These are phyloP conservation scores for Mormyrus lacerda DNA, from an alignment of 2,113 vertebrate species.

Conservation along the genomic window DNA sequence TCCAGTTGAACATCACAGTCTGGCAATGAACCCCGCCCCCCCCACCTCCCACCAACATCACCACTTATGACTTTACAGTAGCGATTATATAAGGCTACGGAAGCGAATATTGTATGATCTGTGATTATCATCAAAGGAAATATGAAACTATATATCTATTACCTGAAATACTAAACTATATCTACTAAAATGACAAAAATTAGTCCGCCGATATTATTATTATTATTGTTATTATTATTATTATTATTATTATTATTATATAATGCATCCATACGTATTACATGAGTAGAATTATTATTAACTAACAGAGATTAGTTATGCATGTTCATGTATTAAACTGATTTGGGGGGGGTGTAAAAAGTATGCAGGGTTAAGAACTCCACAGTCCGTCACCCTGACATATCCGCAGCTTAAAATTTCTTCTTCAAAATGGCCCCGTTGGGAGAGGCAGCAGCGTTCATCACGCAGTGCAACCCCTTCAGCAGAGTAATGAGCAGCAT, in stretches of 20 bases:
- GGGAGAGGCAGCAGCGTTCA: not conserved
- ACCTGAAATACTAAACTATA: not conserved
- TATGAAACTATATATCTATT: not conserved
- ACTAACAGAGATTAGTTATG: not conserved
- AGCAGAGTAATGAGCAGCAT: not conserved
- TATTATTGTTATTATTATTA: not conserved
- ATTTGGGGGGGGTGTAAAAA: not conserved
- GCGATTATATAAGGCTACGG: not conserved
- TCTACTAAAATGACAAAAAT: not conserved
- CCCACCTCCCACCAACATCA: not conserved
- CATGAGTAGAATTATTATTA: not conserved
- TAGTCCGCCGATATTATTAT: not conserved
- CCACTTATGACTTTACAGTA: not conserved
- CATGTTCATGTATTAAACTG: not conserved
- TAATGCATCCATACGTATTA: not conserved
- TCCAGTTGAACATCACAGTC: not conserved
- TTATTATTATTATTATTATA: not conserved
- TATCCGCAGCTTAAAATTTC: not conserved
- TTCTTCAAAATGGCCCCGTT: not conserved
- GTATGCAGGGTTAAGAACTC: not conserved
- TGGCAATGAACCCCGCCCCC: not conserved
- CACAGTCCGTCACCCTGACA: not conserved
- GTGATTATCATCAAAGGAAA: not conserved
- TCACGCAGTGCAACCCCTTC: not conserved
- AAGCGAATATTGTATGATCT: not conserved